Percentiles rank a stretch among this genome's conserved stretches.
These are phyloP conservation scores for Thunnus maccoyii DNA, from an alignment of 2,113 vertebrate genomes.

Conservation along the genomic window DNA sequence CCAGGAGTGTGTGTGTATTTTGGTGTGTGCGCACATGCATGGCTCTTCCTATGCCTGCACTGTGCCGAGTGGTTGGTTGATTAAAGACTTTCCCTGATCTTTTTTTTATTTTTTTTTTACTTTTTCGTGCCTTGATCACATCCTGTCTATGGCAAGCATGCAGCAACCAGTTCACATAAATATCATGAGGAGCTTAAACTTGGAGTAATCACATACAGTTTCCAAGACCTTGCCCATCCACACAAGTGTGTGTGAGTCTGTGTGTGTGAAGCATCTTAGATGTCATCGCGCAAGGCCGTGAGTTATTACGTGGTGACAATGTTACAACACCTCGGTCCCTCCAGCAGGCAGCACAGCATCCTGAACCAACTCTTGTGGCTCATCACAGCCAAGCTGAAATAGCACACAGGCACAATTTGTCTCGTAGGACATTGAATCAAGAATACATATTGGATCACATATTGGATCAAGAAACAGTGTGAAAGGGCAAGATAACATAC, in stretches of 20 bases:
- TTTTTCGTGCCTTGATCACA: slow-evolving; percentile 38
- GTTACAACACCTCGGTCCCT: slow-evolving; percentile 51
- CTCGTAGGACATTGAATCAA: slow-evolving; percentile 17
- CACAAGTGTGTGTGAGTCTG: slow-evolving; percentile 19
- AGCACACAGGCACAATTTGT: slow-evolving; percentile 46
- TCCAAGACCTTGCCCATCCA: slow-evolving; percentile 19
- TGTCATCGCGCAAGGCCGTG: slow-evolving; percentile 51
- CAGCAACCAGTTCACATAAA: slow-evolving; percentile 31
- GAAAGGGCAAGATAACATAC: neutral
- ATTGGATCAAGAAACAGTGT: neutral
- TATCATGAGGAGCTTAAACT: slow-evolving; percentile 48
- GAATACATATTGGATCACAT: slow-evolving; percentile 8
- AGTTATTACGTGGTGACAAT: slow-evolving; percentile 72
- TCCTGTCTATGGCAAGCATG: slow-evolving; percentile 24
- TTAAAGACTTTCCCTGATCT: slow-evolving; percentile 44
- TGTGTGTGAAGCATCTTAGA: slow-evolving; percentile 42
- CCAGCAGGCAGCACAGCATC: slow-evolving; percentile 32
- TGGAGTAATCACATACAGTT: slow-evolving; percentile 16
- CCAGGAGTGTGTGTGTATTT: slow-evolving; percentile 28
- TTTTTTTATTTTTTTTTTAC: slow-evolving; percentile 17
- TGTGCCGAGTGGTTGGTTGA: slow-evolving; percentile 35
- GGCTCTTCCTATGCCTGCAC: neutral
- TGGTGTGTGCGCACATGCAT: neutral
- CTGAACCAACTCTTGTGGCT: slow-evolving; percentile 51
- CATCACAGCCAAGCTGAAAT: slow-evolving; percentile 62